Base-by-base conservation (phyloP, 1,140 invertebrate genomes). In the Ostrea edulis region DNA sequence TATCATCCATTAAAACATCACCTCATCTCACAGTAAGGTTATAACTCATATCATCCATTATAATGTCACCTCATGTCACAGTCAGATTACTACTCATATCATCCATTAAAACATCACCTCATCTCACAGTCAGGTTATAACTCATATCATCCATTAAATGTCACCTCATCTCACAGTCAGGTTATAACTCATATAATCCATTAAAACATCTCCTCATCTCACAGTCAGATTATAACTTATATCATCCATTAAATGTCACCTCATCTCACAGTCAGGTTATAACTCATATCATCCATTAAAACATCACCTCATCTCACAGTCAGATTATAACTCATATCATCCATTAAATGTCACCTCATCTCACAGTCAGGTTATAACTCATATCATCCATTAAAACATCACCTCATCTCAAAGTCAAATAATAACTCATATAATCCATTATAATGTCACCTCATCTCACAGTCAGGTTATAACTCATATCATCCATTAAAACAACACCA, bases 271-370 rank as follows among this genome's bases (percentile, higher is more conserved):
- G n/a, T n/a, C n/a, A n/a, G n/a, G n/a, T n/a, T n/a, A n/a, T n/a
- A n/a, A n/a, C n/a, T n/a, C n/a, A n/a, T n/a, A n/a, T n/a, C n/a
- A n/a, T n/a, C n/a, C n/a, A n/a, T n/a, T n/a, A n/a, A n/a, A n/a
- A n/a, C n/a, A n/a, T n/a, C n/a, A n/a, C n/a, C n/a, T n/a, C 58
- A 11, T 12, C 58, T 62, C 11, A 12, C n/a, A 12, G 11, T 62
- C 97, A 97, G 91, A 94, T 95, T 87, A 89, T 86, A 54, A 8
- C n/a, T 8, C 2, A 14, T n/a, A n/a, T 62, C 7, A 58, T 84
- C 11, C 9, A 62, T 65, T 29, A 53, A 2, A 81, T n/a, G n/a
- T n/a, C n/a, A 51, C 44, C 0, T 17, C 14, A 2, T 0, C 25
- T 51, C 44, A 81, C 44, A 81, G 25, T 4, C 5, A 62, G 4